Conservation (phyloP, 2,113 vertebrate genomes). For the Alexandromys fortis region DNA sequence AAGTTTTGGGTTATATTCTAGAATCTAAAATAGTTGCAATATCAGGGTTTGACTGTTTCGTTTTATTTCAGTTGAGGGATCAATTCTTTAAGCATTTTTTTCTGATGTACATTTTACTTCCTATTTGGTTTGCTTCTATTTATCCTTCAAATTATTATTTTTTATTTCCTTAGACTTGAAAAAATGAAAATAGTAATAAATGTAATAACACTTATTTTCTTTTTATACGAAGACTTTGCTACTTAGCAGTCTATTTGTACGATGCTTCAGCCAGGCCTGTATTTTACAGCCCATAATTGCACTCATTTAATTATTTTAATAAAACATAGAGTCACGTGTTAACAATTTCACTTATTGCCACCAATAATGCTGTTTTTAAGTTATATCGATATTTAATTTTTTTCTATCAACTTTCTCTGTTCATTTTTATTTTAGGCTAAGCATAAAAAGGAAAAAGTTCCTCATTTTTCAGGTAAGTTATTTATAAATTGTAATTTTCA, state of each 20-base stretch:
- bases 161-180: not conserved
- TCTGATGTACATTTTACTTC: not conserved
- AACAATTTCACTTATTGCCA: constrained; percentile 41
- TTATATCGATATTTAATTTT: constrained; percentile 28
- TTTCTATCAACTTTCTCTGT: constrained; percentile 52
- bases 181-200: not conserved
- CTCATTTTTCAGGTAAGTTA: constrained; percentile 39
- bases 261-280: not conserved
- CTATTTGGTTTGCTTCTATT: not conserved
- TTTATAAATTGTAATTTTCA: constrained; percentile 57
- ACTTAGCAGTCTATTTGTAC: not conserved
- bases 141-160: constrained; percentile 8
- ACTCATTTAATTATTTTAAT: not conserved
- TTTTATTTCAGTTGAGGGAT: not conserved
- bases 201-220: constrained; percentile 1
- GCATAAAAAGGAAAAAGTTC: not conserved
- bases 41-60: not conserved
- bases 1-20: constrained; percentile 15
- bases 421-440: constrained; percentile 55
- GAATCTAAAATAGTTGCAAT: not conserved
- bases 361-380: constrained; percentile 57
- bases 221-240: not conserved
- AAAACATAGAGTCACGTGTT: constrained; percentile 10
- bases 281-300: not conserved
- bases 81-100: constrained; percentile 20